Evolutionary conservation across 1,140 invertebrate genomes (phyloP).

Genomic region (Lepidurus apus): DNA sequence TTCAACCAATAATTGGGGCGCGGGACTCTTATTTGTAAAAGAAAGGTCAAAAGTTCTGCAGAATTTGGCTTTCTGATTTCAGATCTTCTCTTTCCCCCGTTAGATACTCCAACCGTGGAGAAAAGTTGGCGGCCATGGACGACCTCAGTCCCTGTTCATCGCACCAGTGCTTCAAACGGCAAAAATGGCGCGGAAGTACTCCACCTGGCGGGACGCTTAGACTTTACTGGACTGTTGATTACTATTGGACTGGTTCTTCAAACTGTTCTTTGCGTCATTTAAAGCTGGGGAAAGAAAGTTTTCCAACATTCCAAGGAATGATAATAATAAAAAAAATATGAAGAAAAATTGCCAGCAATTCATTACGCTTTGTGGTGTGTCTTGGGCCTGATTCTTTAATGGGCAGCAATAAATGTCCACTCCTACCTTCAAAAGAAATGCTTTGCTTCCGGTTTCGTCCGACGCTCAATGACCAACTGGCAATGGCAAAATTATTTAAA

Average conservation of each 20-base stretch:
- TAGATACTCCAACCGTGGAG: not conserved
- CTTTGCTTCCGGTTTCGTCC: not conserved
- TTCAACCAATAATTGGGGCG: not conserved
- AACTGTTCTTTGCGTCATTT: not conserved
- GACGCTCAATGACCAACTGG: not conserved
- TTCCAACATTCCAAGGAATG: not conserved
- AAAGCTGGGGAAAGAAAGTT: not conserved
- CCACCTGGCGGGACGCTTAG: not conserved
- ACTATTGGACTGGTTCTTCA: not conserved
- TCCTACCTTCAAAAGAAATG: not conserved
- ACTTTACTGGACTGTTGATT: not conserved
- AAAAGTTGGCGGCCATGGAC: not conserved
- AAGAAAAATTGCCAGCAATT: not conserved
- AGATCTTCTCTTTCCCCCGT: not conserved
- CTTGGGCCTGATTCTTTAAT: conserved; percentile 3
- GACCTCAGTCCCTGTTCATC: not conserved
- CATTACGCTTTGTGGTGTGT: conserved; percentile 18
- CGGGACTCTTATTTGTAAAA: not conserved
- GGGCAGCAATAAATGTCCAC: conserved; percentile 14
- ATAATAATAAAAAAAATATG: not conserved
- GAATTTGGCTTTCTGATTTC: not conserved
- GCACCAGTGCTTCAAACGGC: not conserved
- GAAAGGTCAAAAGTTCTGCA: not conserved
- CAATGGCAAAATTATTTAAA: not conserved
- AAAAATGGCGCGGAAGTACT: not conserved